Evolutionary conservation across 1,140 invertebrate genomes (phyloP), one percentile per base, ranked within the genome.

Genomic region (Metaphire vulgaris): DNA sequence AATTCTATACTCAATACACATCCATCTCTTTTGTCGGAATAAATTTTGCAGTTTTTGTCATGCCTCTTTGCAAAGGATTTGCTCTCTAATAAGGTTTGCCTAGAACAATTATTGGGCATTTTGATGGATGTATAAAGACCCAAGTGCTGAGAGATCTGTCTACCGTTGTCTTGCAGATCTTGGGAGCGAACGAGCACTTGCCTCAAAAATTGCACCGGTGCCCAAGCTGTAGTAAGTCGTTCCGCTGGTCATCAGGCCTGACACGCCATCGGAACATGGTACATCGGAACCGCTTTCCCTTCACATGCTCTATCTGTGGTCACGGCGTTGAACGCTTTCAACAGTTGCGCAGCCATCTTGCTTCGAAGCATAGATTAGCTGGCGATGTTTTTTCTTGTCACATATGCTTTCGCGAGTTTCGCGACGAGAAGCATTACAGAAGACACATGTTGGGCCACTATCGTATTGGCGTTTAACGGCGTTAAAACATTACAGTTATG

Each of bases 141-240:
- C n/a, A n/a, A n/a, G n/a, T n/a, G n/a, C n/a, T n/a, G 41, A 56
- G 41, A 56, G 41, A 56, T 56, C 41, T 56, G 41, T 56, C 41
- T 56, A 21, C 41, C 6, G 21, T 56, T 56, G 41, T 56, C 41
- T 56, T 56, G 41, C 41, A 56, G 41, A 56, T 56, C 41, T 56
- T 21, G 21, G 21, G 41, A 21, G 6, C 41, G 41, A 56, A 21
- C 6, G 41, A 12, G 41, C 21, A 12, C 41, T 56, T 56, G 41
- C 21, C 41, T 6, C 41, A 56, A 56, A 56, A 56, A 56, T 56
- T 56, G 41, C 41, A 56, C 41, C 41, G 21, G 41, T 56, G 41
- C 41, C 41, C 41, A 6, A 21, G 21, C 41, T 56, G 41, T 56
- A 56, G 41, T 6, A 56, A 56, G 41, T 6, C 41, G 41, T 56